A percentile compares a stretch with the other conserved stretches of the same genome.
Conservation (phyloP, 2,888 invertebrate genomes). For the Torymus texanus region DNA sequence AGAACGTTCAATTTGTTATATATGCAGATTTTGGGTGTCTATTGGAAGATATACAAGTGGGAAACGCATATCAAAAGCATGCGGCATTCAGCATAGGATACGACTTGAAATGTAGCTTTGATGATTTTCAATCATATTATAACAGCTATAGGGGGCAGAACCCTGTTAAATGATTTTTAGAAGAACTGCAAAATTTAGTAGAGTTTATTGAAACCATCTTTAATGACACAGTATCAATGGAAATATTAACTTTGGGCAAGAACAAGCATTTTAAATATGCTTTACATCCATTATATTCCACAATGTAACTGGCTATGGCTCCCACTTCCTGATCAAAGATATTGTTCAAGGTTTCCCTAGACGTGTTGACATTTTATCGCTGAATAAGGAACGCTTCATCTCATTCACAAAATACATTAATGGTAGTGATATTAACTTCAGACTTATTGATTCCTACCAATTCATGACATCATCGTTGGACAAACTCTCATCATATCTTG, state of each 20-base stretch:
- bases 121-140: neutral
- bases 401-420: neutral
- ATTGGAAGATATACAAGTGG: neutral
- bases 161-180: neutral
- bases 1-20: neutral
- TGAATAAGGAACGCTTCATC: slow-evolving; percentile 1
- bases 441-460: too few relatives aligned
- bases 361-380: neutral
- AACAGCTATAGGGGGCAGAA: neutral
- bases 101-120: neutral
- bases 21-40: neutral
- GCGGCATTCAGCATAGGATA: neutral
- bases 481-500: too few relatives aligned
- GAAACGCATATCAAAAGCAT: neutral
- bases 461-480: too few relatives aligned
- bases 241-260: too few relatives aligned
- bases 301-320: slow-evolving; percentile 61
- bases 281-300: slow-evolving; percentile 67
- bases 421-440: too few relatives aligned
- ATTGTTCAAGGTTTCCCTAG: slow-evolving; percentile 45
- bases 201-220: too few relatives aligned
- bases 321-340: slow-evolving; percentile 62
- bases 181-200: neutral
- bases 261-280: too few relatives aligned
- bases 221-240: too few relatives aligned